phyloP scores from a whole-genome alignment of 2,888 invertebrate genomes.

The Mongoloraphidia duomilia region DNA sequence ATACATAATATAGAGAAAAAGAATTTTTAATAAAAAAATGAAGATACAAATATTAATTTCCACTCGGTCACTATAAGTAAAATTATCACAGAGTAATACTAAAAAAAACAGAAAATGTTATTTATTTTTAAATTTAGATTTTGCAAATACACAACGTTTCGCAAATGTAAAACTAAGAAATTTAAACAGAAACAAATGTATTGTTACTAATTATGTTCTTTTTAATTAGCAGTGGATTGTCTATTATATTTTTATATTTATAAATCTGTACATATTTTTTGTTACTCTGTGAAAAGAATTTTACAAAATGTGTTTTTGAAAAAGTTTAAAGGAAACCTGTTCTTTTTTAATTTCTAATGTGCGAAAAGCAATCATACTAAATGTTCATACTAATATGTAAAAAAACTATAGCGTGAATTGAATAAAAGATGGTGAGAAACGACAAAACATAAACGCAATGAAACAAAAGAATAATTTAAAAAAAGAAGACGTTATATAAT shows the following conservation, averaged over 20 bases:
- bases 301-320: neutral
- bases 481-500: neutral
- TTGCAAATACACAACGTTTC: too few relatives aligned
- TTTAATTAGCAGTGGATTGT: conserved; percentile 6
- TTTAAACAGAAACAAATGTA: too few relatives aligned
- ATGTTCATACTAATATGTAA: conserved; percentile 16
- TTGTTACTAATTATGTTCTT: too few relatives aligned
- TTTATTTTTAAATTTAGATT: too few relatives aligned
- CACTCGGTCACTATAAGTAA: conserved; percentile 9
- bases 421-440: too few relatives aligned
- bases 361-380: conserved; percentile 32
- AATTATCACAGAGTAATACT: too few relatives aligned
- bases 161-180: too few relatives aligned
- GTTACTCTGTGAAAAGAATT: conserved; percentile 11
- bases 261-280: conserved; percentile 11
- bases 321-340: too few relatives aligned
- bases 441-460: too few relatives aligned
- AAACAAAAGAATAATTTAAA: neutral
- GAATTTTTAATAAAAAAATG: conserved; percentile 10
- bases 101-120: too few relatives aligned
- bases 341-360: conserved; percentile 18
- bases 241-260: conserved; percentile 11
- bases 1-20: too few relatives aligned
- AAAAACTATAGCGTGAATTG: too few relatives aligned
- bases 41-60: conserved; percentile 3